Evolutionary conservation across 2,888 invertebrate genomes (phyloP), one percentile per base, ranked within the genome.

Genomic region (Neoascia interrupta): DNA sequence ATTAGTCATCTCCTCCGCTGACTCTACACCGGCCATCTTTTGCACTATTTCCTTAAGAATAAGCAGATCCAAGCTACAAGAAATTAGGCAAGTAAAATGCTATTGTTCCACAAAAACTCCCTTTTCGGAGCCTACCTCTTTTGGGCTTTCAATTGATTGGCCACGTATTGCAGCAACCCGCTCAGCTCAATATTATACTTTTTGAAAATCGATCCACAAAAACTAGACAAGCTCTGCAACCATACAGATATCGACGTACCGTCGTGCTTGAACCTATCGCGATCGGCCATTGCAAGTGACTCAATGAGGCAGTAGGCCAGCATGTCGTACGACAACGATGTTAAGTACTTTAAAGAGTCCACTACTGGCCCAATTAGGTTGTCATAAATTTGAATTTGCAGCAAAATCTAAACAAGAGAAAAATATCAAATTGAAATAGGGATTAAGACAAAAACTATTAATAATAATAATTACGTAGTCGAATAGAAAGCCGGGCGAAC

Each of bases 11-110:
- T 98, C 98, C 87, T 98, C 97, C 0, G 95, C 95, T 0, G 98
- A 95, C 89, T 99, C 99, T 61, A 99, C 97, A 4, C 99, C 99
- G 0, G 98, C 97, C 99, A 99, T 99, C 90, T 98, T 99, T 89
- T 98, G 97, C 39, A 99, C 96, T 82, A 99, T 95, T 90, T 99
- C 99, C 87, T 98, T 96, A 61, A 99, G 90, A 82, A 99, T 95
- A 23, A 99, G 90, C 83, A 97, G 91, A 90, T 98, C 98, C 90
- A 94, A 93, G 90, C 96, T 94, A 83, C 10, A 80, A 88, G 89
- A 82, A 61, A 70, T 81, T 47, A 70, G 2, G 15, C 3, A n/a
- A 18, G 1, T 15, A 26, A 58, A 34, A 8, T 43, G 15, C 13
- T 13, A 28, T 11, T 21, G 23, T 23, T 41, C 1, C 5, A 8